phyloP scores from a whole-genome alignment of 2,888 invertebrate species.

The Calephelis perditalis region DNA sequence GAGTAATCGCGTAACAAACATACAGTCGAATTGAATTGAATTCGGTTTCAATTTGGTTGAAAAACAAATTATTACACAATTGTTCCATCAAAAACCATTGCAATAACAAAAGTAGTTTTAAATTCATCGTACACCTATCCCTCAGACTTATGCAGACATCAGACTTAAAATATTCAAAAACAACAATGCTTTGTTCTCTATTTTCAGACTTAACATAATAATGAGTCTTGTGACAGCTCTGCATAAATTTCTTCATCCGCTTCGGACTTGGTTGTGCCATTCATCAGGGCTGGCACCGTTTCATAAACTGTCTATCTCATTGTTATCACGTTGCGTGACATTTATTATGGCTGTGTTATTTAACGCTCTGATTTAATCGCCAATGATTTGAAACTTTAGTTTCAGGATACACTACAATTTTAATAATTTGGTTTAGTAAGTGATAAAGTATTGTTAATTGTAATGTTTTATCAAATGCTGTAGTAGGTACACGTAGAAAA shows the following conservation, averaged over 20 bases:
- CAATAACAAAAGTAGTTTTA: not conserved
- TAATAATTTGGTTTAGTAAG: too few species aligned
- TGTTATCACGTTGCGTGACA: constrained; percentile 63
- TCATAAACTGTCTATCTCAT: constrained; percentile 64
- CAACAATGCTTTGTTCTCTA: constrained; percentile 13
- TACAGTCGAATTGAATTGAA: too few species aligned
- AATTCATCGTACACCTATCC: not conserved
- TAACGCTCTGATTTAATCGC: constrained; percentile 52
- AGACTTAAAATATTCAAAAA: constrained; percentile 9
- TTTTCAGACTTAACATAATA: constrained; percentile 19
- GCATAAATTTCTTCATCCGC: constrained; percentile 21
- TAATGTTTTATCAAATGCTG: too few species aligned
- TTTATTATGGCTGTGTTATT: constrained; percentile 56
- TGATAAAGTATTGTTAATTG: too few species aligned
- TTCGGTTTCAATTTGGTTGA: too few species aligned
- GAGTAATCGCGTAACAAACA: too few species aligned
- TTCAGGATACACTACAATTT: too few species aligned
- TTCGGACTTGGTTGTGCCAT: constrained; percentile 37
- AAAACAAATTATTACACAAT: too few species aligned
- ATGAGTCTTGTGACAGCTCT: constrained; percentile 19
- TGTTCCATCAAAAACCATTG: not conserved
- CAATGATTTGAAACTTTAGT: constrained; percentile 28
- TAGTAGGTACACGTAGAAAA: too few species aligned
- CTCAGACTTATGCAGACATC: not conserved
- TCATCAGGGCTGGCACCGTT: constrained; percentile 57